Evolutionary conservation across 1,140 invertebrate species (phyloP).

Genomic region (Zeugodacus cucurbitae): DNA sequence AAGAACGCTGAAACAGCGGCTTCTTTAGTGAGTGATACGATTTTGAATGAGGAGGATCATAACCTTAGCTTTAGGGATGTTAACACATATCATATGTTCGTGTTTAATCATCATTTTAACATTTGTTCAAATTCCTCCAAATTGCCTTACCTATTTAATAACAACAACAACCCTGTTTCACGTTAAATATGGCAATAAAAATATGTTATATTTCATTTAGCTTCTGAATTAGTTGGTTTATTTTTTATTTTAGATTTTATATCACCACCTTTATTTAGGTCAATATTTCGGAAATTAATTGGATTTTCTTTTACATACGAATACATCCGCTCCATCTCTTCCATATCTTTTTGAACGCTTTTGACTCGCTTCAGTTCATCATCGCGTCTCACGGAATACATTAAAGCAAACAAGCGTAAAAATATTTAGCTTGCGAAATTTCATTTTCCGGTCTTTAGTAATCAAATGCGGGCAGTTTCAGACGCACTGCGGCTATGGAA

Average conservation of each 20-base stretch:
- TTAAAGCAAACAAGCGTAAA: conserved; percentile 16
- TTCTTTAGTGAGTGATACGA: neutral
- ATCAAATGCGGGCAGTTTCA: neutral
- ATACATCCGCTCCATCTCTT: neutral
- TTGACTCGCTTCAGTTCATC: neutral
- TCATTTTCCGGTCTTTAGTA: neutral
- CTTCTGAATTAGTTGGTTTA: too few species aligned
- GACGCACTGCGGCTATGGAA: neutral
- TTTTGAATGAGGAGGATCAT: neutral
- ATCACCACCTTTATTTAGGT: too few species aligned
- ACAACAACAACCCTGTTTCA: too few species aligned
- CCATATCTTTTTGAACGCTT: neutral
- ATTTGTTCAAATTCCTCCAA: too few species aligned
- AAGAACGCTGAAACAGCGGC: neutral
- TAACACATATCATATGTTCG: too few species aligned
- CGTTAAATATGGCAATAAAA: neutral
- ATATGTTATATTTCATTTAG: neutral
- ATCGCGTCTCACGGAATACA: neutral
- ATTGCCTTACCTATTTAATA: too few species aligned
- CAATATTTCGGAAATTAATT: neutral
- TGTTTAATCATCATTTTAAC: too few species aligned
- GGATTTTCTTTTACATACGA: neutral
- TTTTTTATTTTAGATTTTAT: too few species aligned
- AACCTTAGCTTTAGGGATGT: neutral
- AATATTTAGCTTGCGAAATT: neutral